These are phyloP conservation scores for Aphis gossypii DNA, from an alignment of 1,140 invertebrate species.

Conservation along the genomic window DNA sequence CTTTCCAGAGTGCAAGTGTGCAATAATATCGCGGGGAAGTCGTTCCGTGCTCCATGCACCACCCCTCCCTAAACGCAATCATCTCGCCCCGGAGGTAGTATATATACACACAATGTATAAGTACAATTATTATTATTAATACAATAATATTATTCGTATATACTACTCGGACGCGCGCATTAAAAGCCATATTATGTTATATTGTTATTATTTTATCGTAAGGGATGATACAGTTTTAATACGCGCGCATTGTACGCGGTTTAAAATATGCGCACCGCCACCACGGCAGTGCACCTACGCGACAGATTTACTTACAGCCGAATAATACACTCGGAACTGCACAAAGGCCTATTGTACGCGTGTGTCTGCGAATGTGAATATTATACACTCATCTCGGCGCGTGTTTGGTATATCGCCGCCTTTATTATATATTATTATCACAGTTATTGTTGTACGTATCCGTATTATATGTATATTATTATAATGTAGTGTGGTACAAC, in stretches of 20 bases:
- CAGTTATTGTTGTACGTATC: not conserved
- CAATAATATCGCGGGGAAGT: not conserved
- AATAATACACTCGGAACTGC: constrained; percentile 2
- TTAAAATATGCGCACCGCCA: not conserved
- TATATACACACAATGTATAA: too few species aligned
- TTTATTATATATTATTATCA: not conserved
- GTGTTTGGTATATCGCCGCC: not conserved
- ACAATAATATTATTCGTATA: too few species aligned
- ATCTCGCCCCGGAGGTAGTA: too few species aligned
- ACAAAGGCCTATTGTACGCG: not conserved
- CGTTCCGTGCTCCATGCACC: not conserved
- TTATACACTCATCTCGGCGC: not conserved
- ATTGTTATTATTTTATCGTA: not conserved
- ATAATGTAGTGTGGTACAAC: not conserved
- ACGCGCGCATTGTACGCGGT: not conserved
- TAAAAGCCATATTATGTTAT: not conserved
- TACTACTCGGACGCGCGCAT: not conserved
- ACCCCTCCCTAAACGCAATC: too few species aligned
- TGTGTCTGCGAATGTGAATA: not conserved
- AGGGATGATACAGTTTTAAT: not conserved
- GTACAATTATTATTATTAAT: too few species aligned
- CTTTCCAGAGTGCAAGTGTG: not conserved
- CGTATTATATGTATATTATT: too few species aligned
- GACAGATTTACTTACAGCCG: not conserved
- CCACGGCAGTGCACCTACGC: not conserved